These are phyloP conservation scores for Brenthis ino DNA, from an alignment of 2,888 invertebrate genomes.

Conservation along the genomic window DNA sequence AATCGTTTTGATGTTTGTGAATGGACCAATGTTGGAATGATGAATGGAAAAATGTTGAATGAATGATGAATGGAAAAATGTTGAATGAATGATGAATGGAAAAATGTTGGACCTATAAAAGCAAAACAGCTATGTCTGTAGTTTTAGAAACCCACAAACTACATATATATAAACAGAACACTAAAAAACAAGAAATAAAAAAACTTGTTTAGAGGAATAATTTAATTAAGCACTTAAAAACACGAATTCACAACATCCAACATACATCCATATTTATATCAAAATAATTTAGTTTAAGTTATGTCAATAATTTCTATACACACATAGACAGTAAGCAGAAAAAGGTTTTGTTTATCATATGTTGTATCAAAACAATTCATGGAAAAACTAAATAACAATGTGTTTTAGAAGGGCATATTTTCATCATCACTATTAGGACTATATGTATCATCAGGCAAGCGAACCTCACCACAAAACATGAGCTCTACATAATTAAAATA, in stretches of 20 bases:
- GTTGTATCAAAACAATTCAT: conserved; percentile 6
- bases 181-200: not conserved
- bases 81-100: too few relatives aligned
- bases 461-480: conserved; percentile 80
- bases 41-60: too few relatives aligned
- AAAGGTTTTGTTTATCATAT: not conserved
- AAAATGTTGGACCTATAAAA: too few relatives aligned
- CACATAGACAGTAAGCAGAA: conserved; percentile 24
- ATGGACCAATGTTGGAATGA: too few relatives aligned
- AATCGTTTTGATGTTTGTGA: too few relatives aligned
- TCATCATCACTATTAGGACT: conserved; percentile 79
- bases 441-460: conserved; percentile 70
- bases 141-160: too few relatives aligned
- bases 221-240: conserved; percentile 31
- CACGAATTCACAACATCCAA: conserved; percentile 23
- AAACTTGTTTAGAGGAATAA: conserved; percentile 23
- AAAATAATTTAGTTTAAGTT: conserved; percentile 15
- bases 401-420: conserved; percentile 45
- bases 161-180: too few relatives aligned
- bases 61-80: too few relatives aligned
- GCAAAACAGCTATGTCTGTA: not conserved
- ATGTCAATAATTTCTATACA: conserved; percentile 7
- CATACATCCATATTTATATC: conserved; percentile 22
- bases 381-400: not conserved
- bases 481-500: conserved; percentile 85